Conservation (phyloP, 1,140 invertebrate species). For the Andrena cerasifolii region DNA sequence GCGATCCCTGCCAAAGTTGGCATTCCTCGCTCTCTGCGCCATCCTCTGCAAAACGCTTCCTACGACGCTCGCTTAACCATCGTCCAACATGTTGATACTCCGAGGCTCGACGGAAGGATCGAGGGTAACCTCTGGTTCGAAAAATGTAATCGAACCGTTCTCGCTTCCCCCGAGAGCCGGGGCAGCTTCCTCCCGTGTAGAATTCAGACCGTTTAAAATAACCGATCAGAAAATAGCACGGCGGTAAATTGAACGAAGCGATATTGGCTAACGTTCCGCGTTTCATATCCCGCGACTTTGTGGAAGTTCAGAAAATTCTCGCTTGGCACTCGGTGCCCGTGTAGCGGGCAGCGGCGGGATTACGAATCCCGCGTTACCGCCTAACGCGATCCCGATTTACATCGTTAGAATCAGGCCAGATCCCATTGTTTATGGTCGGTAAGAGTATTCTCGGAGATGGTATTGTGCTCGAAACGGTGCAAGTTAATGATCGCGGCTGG, state of each 20-base stretch:
- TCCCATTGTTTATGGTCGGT: conserved; percentile 47
- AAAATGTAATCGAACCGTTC: neutral
- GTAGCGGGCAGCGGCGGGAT: neutral
- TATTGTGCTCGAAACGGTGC: conserved; percentile 21
- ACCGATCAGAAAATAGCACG: conserved; percentile 45
- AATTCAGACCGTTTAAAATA: conserved; percentile 45
- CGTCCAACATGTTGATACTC: too few relatives aligned
- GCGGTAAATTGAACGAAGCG: conserved; percentile 25
- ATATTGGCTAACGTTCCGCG: conserved; percentile 9
- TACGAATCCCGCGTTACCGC: neutral
- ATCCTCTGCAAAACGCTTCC: neutral
- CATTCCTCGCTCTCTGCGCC: neutral
- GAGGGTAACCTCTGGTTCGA: neutral
- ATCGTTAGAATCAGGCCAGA: conserved; percentile 38
- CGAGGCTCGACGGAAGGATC: too few relatives aligned
- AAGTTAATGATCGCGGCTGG: conserved; percentile 28
- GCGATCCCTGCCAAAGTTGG: neutral
- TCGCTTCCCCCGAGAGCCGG: neutral
- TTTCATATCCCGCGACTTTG: conserved; percentile 26
- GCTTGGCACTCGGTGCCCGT: neutral
- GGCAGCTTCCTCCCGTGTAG: neutral
- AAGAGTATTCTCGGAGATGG: conserved; percentile 37
- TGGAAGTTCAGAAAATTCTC: neutral
- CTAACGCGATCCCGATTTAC: conserved; percentile 33
- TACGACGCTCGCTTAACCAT: neutral